Conservation (phyloP, 2,888 invertebrate genomes). For the Drosophila mettleri region DNA sequence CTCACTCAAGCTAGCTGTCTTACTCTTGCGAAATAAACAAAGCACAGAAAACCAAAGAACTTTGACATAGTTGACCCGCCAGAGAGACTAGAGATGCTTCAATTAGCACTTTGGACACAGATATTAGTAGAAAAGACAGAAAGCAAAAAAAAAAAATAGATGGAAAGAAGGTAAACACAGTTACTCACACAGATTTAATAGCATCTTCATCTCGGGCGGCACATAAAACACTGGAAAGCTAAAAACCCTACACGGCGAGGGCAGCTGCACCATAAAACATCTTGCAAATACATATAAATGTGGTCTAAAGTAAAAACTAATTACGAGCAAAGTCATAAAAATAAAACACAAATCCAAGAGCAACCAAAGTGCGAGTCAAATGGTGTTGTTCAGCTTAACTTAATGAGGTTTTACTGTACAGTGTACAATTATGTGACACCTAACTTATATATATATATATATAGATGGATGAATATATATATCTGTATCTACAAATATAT, state of each 20-base stretch:
- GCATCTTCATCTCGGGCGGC: constrained; percentile 35
- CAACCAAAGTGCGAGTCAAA: constrained; percentile 60
- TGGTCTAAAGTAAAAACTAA: constrained; percentile 69
- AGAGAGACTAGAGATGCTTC: constrained; percentile 59
- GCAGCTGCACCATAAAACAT: constrained; percentile 49
- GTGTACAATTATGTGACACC: constrained; percentile 10
- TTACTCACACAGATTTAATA: constrained; percentile 56
- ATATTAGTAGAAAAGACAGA: constrained; percentile 63
- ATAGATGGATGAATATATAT: background rate
- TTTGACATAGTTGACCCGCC: constrained; percentile 56
- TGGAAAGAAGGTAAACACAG: constrained; percentile 41
- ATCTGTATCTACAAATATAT: background rate
- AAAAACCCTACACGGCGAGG: constrained; percentile 3
- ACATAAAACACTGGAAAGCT: constrained; percentile 40
- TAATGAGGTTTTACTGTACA: constrained; percentile 39
- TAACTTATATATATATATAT: background rate
- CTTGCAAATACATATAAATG: constrained; percentile 41
- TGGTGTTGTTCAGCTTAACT: constrained; percentile 17
- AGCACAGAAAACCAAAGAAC: constrained; percentile 60
- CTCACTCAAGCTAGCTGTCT: background rate
- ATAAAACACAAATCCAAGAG: constrained; percentile 30
- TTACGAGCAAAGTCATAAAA: constrained; percentile 65
- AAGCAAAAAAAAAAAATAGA: background rate
- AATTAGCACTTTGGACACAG: constrained; percentile 79
- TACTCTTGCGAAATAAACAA: constrained; percentile 34